Conservation (phyloP, 2,797 vertebrate genomes). For the Molothrus aeneus region DNA sequence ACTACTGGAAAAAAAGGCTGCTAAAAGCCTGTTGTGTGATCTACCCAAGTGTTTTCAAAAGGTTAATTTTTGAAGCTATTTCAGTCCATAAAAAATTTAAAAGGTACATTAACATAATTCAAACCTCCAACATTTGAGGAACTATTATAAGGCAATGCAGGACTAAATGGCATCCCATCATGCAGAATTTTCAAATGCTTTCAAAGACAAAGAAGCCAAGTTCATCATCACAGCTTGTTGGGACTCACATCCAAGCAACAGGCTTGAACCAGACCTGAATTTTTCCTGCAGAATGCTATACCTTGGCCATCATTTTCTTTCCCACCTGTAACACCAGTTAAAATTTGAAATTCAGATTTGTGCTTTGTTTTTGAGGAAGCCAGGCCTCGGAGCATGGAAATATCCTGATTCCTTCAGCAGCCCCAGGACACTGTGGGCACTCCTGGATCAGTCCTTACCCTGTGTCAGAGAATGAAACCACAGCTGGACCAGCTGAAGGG, state of each 20-base stretch:
- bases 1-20: background rate
- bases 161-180: background rate
- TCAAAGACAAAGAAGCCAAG: slow-evolving; percentile 16
- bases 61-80: slow-evolving; percentile 53
- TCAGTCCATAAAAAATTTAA: slow-evolving; percentile 53
- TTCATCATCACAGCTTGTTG: background rate
- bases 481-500: background rate
- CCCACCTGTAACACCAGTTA: background rate
- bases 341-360: background rate
- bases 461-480: background rate
- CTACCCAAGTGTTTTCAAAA: slow-evolving; percentile 29
- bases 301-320: background rate
- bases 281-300: background rate
- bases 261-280: background rate
- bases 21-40: background rate
- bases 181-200: background rate
- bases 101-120: slow-evolving; percentile 56
- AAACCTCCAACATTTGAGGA: slow-evolving; percentile 39
- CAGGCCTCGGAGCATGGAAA: background rate
- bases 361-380: background rate
- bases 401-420: background rate
- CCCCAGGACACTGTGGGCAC: accelerated
- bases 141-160: background rate
- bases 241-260: background rate
- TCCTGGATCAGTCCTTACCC: background rate